Conservation (phyloP, 2,113 vertebrate species). For the Peromyscus californicus region DNA sequence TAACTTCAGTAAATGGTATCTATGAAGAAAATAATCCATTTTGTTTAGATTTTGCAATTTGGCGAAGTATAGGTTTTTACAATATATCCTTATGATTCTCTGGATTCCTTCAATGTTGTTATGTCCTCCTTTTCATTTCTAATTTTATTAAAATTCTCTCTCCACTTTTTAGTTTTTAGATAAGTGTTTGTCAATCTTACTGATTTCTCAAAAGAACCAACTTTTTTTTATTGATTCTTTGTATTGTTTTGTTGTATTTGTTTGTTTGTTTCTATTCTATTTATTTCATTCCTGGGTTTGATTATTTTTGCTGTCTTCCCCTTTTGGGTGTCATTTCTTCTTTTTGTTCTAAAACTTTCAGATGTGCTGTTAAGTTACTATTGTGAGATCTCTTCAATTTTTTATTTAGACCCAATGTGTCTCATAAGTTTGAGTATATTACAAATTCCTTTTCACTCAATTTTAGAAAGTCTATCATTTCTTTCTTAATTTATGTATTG, state of each 20-base stretch:
- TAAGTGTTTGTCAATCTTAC: neutral
- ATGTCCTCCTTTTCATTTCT: neutral
- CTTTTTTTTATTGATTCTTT: neutral
- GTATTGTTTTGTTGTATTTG: neutral
- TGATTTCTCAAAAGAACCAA: neutral
- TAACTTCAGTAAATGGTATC: no score
- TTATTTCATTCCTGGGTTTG: neutral
- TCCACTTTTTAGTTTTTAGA: neutral
- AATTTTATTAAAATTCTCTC: neutral
- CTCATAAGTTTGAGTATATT: neutral
- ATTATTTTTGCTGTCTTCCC: neutral
- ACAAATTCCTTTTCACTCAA: neutral
- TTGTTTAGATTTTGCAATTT: no score
- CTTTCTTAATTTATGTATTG: neutral
- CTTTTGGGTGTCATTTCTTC: neutral
- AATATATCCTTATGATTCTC: no score
- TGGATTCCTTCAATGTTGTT: neutral
- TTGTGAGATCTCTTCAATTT: neutral
- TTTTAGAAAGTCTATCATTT: neutral
- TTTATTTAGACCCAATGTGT: neutral
- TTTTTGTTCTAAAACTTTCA: neutral
- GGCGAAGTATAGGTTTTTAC: no score
- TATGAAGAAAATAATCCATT: no score
- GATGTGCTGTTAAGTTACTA: neutral
- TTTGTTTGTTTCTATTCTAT: neutral